These are phyloP conservation scores for Aplysia californica DNA, from an alignment of 1,140 invertebrate species.

Conservation along the genomic window DNA sequence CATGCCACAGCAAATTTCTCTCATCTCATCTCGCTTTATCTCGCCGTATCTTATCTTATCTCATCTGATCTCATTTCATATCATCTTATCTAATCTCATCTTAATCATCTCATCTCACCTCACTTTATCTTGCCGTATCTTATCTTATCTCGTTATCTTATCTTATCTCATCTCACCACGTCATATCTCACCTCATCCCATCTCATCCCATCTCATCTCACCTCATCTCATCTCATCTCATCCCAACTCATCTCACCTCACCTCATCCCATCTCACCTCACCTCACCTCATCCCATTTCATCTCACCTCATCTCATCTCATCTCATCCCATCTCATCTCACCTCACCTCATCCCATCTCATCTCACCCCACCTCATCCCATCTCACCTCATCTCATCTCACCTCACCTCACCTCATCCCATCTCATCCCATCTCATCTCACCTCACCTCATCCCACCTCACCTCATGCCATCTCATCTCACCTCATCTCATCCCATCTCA, in stretches of 20 bases:
- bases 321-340: neutral
- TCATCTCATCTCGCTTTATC: neutral
- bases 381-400: neutral
- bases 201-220: too few species aligned
- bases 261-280: neutral
- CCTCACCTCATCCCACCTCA: neutral
- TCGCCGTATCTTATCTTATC: neutral
- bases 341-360: neutral
- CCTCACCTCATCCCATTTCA: neutral
- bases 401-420: neutral
- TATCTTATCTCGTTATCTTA: too few species aligned
- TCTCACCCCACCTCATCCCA: neutral
- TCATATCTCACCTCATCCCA: too few species aligned
- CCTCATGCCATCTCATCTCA: neutral
- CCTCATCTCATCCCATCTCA: neutral
- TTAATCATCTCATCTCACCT: neutral
- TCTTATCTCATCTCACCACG: too few species aligned
- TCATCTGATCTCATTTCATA: neutral
- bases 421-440: neutral
- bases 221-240: too few species aligned
- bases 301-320: neutral
- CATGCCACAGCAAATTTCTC: neutral
- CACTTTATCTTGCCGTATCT: too few species aligned
- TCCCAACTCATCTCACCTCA: neutral
- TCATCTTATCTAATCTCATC: neutral